Evolutionary conservation across 2,888 invertebrate species (phyloP), one percentile per base, ranked within the genome.

Genomic region (Caenorhabditis uteleia): DNA sequence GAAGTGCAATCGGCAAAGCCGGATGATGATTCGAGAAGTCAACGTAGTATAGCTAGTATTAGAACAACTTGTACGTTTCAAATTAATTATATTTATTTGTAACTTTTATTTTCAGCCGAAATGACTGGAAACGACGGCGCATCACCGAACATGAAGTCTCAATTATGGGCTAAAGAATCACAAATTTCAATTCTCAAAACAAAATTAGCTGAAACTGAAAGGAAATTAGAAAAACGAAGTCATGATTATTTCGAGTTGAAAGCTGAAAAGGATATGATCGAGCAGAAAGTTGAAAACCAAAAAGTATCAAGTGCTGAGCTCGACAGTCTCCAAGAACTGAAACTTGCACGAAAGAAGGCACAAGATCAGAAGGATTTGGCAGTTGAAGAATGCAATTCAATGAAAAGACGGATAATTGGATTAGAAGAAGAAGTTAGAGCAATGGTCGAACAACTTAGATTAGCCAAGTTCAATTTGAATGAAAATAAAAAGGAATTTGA

Each of bases 401-500:
- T 67, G 48, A 67, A 61, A 38, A 49, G 64, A 20, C 62, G 61
- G 44, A 54, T 68, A 16, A 57, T 58, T 6, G 58, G 53, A 20
- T 25, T 70, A 16, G 75, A 75, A 42, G 75, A 75, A 27, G 70
- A 75, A 34, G 53, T 70, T 16, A 59, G 70, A 16, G 68, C 75
- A 23, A 67, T 75, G 67, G 62, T 66, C 23, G 75, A 75, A 26
- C 75, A 74, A 47, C 51, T 72, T 20, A 48, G 57, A 46, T 39
- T 83, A 38, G 77, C 84, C n/a, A 85, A 84, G 69, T 77, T 77
- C 29, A 84, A 81, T 60, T 72, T 84, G 25, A 85, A 86, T 20
- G 77, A 83, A 21, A 83, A 85, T 20, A 84, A 85, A 70, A 85
- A 84, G 72, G 91, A 91, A 81, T 87, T 91, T 76, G 88, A 89